These are phyloP conservation scores for Carcharodon carcharias DNA, from an alignment of 2,797 vertebrate genomes.

Conservation along the genomic window DNA sequence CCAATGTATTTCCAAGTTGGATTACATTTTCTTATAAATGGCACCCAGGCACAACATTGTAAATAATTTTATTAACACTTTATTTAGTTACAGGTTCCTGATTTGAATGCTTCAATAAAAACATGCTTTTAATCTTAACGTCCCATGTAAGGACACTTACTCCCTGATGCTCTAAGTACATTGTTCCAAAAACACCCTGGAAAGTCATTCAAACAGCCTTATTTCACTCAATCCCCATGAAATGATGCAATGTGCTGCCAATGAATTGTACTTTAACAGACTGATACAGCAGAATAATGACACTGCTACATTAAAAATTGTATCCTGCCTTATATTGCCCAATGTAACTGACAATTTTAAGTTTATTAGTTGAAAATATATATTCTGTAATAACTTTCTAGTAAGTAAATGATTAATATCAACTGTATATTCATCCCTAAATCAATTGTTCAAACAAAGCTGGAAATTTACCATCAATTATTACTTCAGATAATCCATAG, in stretches of 20 bases:
- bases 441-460: not conserved
- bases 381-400: not conserved
- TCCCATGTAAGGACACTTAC: not conserved
- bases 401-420: not conserved
- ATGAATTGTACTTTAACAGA: not conserved
- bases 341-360: not conserved
- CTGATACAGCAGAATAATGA: not conserved
- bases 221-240: not conserved
- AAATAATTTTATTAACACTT: not conserved
- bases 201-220: not conserved
- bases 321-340: not conserved
- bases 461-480: not conserved
- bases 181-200: not conserved
- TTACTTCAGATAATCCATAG: not conserved
- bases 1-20: not conserved
- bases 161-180: not conserved
- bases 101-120: not conserved
- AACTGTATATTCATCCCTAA: not conserved
- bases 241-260: not conserved
- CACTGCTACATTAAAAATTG: not conserved
- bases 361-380: not conserved
- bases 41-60: not conserved
- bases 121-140: not conserved
- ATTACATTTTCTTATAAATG: not conserved
- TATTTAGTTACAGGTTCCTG: not conserved